Evolutionary conservation across 2,797 vertebrate species (phyloP).

Genomic region (Alfaro cultratus): DNA sequence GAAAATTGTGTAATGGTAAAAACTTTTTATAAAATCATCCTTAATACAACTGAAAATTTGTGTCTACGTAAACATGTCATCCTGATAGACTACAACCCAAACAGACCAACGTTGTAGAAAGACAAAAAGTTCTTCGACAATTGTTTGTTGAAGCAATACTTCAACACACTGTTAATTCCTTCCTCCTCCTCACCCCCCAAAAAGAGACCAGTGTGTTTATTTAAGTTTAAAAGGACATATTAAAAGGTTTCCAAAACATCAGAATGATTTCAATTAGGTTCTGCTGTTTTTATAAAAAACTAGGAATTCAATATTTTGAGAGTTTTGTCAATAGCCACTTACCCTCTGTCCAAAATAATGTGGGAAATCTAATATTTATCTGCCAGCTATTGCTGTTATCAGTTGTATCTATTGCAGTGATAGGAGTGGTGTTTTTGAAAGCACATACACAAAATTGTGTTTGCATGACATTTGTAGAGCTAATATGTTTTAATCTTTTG

Average conservation of each 20-base stretch:
- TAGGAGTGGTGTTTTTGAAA: conserved; percentile 24
- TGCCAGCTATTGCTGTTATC: conserved; percentile 48
- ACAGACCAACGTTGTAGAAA: neutral
- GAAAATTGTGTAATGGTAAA: neutral
- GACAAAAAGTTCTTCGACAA: neutral
- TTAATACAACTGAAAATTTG: neutral
- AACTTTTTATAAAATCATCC: neutral
- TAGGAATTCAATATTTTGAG: conserved; percentile 13
- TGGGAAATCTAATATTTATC: conserved; percentile 50
- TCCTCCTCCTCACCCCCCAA: neutral
- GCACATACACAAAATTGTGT: neutral
- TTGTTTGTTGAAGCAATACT: neutral
- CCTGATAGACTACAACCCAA: neutral
- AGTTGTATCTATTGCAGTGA: conserved; percentile 26
- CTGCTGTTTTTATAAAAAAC: neutral
- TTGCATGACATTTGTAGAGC: conserved; percentile 16
- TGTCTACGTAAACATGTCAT: neutral
- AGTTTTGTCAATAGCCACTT: conserved; percentile 52
- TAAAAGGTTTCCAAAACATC: neutral
- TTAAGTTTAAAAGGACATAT: neutral
- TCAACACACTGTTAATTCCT: neutral
- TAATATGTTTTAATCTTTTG: conserved; percentile 18
- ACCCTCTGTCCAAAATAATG: conserved; percentile 39
- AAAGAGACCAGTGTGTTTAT: neutral
- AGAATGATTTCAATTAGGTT: neutral